Percentiles rank a stretch among this genome's conserved stretches.
Conservation (phyloP, 2,888 invertebrate species). For the Cheilosia pagana region DNA sequence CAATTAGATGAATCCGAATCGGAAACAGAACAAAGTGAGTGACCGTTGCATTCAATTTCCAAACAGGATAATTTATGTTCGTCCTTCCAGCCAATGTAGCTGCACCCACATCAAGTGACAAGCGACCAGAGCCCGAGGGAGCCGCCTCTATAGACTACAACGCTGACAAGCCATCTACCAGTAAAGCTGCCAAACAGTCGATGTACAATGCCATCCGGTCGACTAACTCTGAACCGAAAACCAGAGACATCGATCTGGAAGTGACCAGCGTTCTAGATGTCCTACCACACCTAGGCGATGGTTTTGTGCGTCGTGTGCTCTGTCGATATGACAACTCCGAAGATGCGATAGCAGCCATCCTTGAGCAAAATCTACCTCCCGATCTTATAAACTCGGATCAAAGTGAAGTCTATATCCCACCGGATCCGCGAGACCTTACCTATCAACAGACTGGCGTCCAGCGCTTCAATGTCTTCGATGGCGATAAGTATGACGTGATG, state of each 20-base stretch:
- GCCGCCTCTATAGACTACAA: constrained; percentile 51
- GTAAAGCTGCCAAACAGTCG: constrained; percentile 17
- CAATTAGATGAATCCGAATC: constrained; percentile 1
- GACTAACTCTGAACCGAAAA: neutral
- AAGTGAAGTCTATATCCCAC: constrained; percentile 86
- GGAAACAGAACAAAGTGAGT: constrained; percentile 29
- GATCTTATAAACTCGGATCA: constrained; percentile 84
- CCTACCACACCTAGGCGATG: constrained; percentile 92
- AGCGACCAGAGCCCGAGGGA: constrained; percentile 60
- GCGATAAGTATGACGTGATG: constrained; percentile 91
- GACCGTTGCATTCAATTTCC: neutral
- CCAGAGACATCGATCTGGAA: constrained; percentile 82
- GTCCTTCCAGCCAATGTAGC: neutral
- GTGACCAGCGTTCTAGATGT: constrained; percentile 85
- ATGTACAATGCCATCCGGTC: neutral
- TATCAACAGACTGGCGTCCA: constrained; percentile 85
- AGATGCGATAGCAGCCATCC: constrained; percentile 91
- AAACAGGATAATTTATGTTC: neutral
- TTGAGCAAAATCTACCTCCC: constrained; percentile 87
- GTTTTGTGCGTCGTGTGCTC: constrained; percentile 89
- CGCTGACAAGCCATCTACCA: constrained; percentile 53
- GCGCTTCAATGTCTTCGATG: constrained; percentile 89
- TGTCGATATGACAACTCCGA: constrained; percentile 90
- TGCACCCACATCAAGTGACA: constrained; percentile 1
- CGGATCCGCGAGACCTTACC: constrained; percentile 85